Evolutionary conservation across 1,140 invertebrate species (phyloP), one percentile per base, ranked within the genome.

Genomic region (Drosophila bifasciata): DNA sequence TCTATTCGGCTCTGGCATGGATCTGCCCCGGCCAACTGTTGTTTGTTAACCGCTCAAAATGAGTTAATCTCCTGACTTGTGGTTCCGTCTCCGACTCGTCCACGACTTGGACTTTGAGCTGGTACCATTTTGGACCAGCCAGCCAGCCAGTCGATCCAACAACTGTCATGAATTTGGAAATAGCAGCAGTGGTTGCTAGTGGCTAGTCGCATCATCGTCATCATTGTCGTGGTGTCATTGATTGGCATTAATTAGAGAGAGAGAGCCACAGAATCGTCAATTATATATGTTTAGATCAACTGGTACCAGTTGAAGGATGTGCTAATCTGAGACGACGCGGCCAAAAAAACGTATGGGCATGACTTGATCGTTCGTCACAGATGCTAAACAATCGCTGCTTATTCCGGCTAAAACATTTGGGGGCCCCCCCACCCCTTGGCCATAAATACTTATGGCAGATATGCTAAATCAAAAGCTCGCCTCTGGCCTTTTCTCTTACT

Each of bases 251-350:
- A 77, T 85, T 85, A 85, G 72, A 61, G 44, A 43, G 28, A 85
- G 72, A 61, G 44, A 43, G 28, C 36, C 55, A 46, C 58, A 62
- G 56, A 21, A 67, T 80, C 44, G 73, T 55, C 81, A 84, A 86
- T 85, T 80, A 86, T 57, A 21, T 56, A 49, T 64, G 70, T 62
- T 64, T 73, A 73, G 59, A 85, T 80, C 67, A 62, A 85, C 76
- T 80, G 77, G 77, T 77, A 86, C 81, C 80, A 86, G 81, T 85
- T 86, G 81, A 85, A 85, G 77, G 81, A 84, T 84, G 72, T 62
- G 80, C 72, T 84, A 84, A 85, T 86, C 79, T 39, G 57, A 61
- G 53, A 58, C 72, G 76, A 55, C 41, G 62, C 39, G 46, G 69
- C 28, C 40, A 36, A n/a, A n/a, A n/a, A n/a, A 61, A 59, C 28